Conservation (phyloP, 1,140 invertebrate species). For the Pygmarrhopalites habei region DNA sequence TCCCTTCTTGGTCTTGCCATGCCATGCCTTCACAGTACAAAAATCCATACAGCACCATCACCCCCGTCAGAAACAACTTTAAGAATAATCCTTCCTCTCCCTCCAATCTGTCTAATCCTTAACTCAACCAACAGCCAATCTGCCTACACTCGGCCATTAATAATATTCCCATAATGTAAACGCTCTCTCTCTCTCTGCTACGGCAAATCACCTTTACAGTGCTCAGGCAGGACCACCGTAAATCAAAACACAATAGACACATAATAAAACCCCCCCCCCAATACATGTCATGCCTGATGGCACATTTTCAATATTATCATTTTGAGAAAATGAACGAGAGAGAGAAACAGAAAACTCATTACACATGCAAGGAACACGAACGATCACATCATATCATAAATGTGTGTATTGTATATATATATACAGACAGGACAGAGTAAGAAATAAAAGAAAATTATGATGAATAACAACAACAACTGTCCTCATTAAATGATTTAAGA, state of each 20-base stretch:
- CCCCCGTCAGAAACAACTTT: neutral
- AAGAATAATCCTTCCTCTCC: neutral
- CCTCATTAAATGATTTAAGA: constrained; percentile 11
- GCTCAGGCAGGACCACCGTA: constrained; percentile 9
- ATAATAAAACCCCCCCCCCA: constrained; percentile 19
- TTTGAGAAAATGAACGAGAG: neutral
- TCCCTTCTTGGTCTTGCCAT: neutral
- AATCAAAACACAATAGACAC: constrained; percentile 22
- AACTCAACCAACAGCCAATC: constrained; percentile 1
- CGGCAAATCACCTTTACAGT: constrained; percentile 6
- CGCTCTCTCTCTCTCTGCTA: neutral
- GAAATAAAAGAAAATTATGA: too few species aligned
- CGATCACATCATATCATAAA: too few species aligned
- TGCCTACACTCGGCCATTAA: constrained; percentile 5
- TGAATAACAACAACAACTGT: neutral
- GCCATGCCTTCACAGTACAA: neutral
- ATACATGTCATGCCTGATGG: constrained; percentile 16
- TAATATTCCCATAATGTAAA: constrained; percentile 21
- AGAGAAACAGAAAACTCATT: constrained; percentile 16
- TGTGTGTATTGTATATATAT: too few species aligned
- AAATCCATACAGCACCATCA: neutral
- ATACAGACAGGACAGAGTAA: neutral
- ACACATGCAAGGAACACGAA: too few species aligned
- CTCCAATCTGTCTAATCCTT: neutral
- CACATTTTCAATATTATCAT: constrained; percentile 15